phyloP scores from a whole-genome alignment of 2,888 invertebrate species.

The Eupithecia abbreviata region DNA sequence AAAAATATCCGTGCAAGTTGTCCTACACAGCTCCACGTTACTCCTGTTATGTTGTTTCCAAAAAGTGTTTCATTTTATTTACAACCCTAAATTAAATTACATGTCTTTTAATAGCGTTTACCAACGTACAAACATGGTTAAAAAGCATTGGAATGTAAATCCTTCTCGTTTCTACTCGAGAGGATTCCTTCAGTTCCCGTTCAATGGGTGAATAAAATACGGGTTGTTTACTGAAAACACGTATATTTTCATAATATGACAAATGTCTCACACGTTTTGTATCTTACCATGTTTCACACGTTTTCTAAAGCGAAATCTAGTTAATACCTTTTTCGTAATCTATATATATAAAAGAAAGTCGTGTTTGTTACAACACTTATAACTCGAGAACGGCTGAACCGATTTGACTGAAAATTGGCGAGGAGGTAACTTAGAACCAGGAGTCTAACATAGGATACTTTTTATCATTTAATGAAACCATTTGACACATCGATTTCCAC shows the following conservation, averaged over 20 bases:
- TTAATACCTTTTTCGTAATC: background rate
- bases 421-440: no score
- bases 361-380: no score
- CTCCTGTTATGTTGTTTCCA: background rate
- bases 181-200: slow-evolving; percentile 9
- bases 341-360: no score
- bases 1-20: no score
- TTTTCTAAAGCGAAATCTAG: background rate
- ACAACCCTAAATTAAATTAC: background rate
- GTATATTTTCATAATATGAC: background rate
- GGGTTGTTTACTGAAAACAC: background rate
- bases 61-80: background rate
- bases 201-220: slow-evolving; percentile 10
- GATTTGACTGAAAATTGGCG: no score
- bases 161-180: background rate
- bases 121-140: background rate
- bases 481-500: no score
- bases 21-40: no score
- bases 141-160: slow-evolving; percentile 6
- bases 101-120: background rate
- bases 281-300: background rate
- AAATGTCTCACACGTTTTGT: background rate
- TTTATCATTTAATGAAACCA: no score
- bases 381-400: no score
- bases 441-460: no score